phyloP scores from a whole-genome alignment of 2,797 vertebrate genomes.

The Bovichtus variegatus region DNA sequence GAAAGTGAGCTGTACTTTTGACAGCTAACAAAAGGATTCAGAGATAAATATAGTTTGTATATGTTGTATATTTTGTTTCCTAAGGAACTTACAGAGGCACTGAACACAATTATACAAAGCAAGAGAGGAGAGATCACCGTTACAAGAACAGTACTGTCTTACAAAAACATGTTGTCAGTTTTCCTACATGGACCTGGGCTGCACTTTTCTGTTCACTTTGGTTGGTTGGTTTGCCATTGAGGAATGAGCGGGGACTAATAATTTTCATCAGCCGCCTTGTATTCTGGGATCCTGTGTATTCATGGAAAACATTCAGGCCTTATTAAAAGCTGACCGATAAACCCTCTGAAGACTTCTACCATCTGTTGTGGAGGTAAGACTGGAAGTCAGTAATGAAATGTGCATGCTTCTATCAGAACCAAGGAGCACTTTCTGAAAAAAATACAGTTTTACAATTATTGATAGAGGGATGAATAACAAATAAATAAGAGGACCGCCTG shows the following conservation, averaged over 20 bases:
- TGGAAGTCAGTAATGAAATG: slow-evolving; percentile 56
- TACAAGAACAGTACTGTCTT: slow-evolving; percentile 53
- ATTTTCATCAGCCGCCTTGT: slow-evolving; percentile 13
- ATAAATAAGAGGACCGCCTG: slow-evolving; percentile 27
- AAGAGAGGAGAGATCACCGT: slow-evolving; percentile 46
- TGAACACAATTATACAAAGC: slow-evolving; percentile 67
- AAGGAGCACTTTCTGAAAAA: slow-evolving; percentile 65
- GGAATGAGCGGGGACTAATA: slow-evolving; percentile 27
- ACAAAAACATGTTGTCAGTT: slow-evolving; percentile 42
- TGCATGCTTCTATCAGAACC: slow-evolving; percentile 42
- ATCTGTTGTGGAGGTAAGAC: slow-evolving; percentile 74
- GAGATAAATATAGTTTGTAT: slow-evolving; percentile 72
- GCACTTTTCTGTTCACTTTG: slow-evolving; percentile 68
- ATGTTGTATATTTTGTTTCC: slow-evolving; percentile 68
- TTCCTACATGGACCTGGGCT: slow-evolving; percentile 43
- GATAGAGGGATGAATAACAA: slow-evolving; percentile 61
- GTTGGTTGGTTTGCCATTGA: slow-evolving; percentile 56
- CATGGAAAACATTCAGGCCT: slow-evolving; percentile 59
- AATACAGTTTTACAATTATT: slow-evolving; percentile 80
- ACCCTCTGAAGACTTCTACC: slow-evolving; percentile 17
- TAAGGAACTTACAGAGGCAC: slow-evolving; percentile 78
- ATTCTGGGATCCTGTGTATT: slow-evolving; percentile 41
- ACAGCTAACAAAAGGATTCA: slow-evolving; percentile 55
- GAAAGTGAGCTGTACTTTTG: slow-evolving; percentile 52
- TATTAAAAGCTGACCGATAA: slow-evolving; percentile 35